A percentile compares a stretch with the other conserved stretches of the same genome.
These are phyloP conservation scores for Apis cerana DNA, from an alignment of 1,140 invertebrate genomes.

Conservation along the genomic window DNA sequence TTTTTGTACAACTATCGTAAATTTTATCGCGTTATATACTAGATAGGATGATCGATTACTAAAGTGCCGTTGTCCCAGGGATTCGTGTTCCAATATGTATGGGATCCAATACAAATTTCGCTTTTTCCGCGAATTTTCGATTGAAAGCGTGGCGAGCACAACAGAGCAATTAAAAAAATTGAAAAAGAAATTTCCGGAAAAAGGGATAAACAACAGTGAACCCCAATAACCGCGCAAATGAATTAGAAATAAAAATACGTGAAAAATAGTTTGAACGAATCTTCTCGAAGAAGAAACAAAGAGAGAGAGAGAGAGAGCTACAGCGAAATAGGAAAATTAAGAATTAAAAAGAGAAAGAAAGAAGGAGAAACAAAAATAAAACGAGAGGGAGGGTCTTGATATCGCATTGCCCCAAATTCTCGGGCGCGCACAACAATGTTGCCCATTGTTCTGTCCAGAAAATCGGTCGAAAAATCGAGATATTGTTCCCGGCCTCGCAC, in stretches of 20 bases:
- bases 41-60: background rate
- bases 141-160: background rate
- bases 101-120: background rate
- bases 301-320: no score
- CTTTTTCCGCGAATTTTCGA: background rate
- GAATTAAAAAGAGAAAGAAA: no score
- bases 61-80: background rate
- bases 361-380: background rate
- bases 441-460: conserved; percentile 21
- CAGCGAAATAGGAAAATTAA: background rate
- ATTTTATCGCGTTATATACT: no score
- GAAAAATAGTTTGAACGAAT: no score
- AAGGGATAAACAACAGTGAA: no score
- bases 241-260: no score
- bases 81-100: background rate
- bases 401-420: background rate
- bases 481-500: conserved; percentile 25
- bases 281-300: background rate
- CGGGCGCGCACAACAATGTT: conserved; percentile 4
- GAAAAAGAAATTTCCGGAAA: background rate
- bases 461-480: conserved; percentile 36
- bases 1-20: no score
- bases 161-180: background rate
- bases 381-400: background rate
- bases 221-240: no score